These are phyloP conservation scores for Escarpia spicata DNA, from an alignment of 2,888 invertebrate species.

Conservation along the genomic window DNA sequence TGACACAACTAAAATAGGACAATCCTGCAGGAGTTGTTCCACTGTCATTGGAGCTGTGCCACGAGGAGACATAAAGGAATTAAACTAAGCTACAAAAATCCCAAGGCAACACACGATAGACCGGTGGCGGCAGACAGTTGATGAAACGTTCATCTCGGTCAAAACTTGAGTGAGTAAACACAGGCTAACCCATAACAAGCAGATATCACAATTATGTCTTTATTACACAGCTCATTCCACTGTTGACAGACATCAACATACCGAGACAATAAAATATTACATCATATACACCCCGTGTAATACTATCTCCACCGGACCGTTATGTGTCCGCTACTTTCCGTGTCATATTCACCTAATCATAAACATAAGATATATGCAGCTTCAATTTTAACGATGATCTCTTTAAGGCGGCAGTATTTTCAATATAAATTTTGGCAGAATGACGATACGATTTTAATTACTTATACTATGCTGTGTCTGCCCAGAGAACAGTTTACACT, in stretches of 20 bases:
- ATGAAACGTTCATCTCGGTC: no score
- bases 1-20: no score
- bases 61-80: no score
- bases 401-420: neutral
- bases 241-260: neutral
- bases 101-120: no score
- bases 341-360: neutral
- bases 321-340: neutral
- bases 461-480: neutral
- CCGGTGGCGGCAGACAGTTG: no score
- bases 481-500: neutral
- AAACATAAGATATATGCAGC: neutral
- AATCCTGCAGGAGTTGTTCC: no score
- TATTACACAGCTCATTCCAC: neutral
- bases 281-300: constrained; percentile 9
- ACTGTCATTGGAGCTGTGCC: no score
- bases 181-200: neutral
- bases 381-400: constrained; percentile 10
- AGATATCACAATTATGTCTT: neutral
- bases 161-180: neutral
- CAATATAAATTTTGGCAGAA: neutral
- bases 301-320: neutral
- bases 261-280: neutral
- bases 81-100: no score
- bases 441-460: neutral